Conservation (phyloP, 2,113 vertebrate genomes). For the Ptilonorhynchus violaceus region DNA sequence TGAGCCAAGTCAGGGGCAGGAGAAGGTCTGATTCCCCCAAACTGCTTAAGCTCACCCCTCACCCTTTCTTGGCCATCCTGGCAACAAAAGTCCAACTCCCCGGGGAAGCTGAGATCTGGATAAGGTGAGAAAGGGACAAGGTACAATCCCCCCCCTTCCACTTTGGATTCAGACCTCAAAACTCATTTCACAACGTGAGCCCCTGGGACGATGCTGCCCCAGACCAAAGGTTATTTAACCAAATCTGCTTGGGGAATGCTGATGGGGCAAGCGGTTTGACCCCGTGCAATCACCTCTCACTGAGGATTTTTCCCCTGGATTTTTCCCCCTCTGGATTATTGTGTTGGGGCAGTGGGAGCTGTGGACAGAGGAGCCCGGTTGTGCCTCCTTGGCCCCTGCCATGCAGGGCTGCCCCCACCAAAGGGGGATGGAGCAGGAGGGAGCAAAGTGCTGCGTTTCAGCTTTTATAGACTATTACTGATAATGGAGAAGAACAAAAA, state of each 20-base stretch:
- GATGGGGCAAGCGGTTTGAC: neutral
- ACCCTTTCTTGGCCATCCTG: neutral
- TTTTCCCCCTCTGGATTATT: neutral
- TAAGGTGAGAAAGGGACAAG: neutral
- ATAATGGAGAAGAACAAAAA: slow-evolving; percentile 32
- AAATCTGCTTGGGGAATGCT: fast-evolving
- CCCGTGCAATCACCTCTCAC: fast-evolving
- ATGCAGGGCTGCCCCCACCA: neutral
- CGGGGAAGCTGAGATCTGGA: fast-evolving
- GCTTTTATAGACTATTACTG: slow-evolving; percentile 22
- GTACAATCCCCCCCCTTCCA: neutral
- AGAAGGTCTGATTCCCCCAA: neutral
- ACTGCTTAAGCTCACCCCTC: neutral
- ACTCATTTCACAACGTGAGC: neutral
- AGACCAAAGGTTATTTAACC: neutral
- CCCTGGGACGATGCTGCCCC: neutral
- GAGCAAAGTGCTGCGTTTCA: neutral
- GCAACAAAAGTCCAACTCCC: neutral
- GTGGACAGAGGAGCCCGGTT: neutral
- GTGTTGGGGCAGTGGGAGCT: neutral
- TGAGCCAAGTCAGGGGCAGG: neutral
- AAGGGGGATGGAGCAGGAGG: neutral
- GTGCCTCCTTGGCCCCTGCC: neutral
- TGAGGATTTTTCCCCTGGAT: neutral
- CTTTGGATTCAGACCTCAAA: neutral